Evolutionary conservation across 2,113 vertebrate species (phyloP), one percentile per base, ranked within the genome.

Genomic region (Tinamus guttatus): DNA sequence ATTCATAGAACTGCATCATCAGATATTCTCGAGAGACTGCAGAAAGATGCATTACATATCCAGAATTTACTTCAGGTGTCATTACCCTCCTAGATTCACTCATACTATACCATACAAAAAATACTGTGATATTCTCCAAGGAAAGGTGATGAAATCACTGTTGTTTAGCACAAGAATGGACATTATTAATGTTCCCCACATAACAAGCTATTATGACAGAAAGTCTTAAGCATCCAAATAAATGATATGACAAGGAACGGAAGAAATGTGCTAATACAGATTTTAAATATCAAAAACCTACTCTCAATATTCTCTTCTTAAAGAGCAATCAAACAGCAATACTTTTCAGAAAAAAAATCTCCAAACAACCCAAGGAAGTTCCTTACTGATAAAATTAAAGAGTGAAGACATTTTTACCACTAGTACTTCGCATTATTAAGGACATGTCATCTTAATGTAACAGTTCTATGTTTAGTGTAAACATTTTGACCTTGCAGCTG

Each of bases 171-270:
- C 38, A 32, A 71, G 28, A 64, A 83, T 3, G 5, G 64, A 21
- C 30, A 58, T 54, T 38, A 5, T 40, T 54, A 41, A 49, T 65
- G 82, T 62, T 58, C 32, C 82, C 59, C n/a, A 90, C 36, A 89
- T 68, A 85, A 87, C 91, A 54, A 87, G 27, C 59, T 83, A 77
- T 78, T 88, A 83, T 81, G 16, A 1, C 4, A 91, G 59, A 85
- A 95, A 88, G 30, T 70, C 49, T 80, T 85, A 47, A 79, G 76
- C 85, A 89, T 34, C 36, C 54, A 95, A 94, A 84, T 79, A 41
- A 92, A 85, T 2, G 54, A 85, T 34, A 81, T 80, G 45, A 87
- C 83, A 83, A 4, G 19, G 40, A 94, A 80, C 54, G 67, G 16
- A 92, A 93, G 38, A 90, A 96, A 64, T 69, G 40, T 30, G 30